Evolutionary conservation across 2,113 vertebrate species (phyloP), one percentile per base, ranked within the genome.

Genomic region (Antennarius striatus): DNA sequence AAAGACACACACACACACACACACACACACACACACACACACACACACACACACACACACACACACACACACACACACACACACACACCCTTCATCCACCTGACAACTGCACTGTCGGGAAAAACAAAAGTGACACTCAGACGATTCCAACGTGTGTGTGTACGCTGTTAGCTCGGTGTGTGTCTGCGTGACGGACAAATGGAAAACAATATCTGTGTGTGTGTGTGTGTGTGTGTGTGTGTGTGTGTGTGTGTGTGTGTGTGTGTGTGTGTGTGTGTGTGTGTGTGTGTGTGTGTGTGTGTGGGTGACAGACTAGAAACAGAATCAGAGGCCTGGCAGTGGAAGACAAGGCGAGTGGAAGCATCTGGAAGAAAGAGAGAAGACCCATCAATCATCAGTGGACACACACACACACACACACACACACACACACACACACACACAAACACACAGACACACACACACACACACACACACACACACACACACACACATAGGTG

Each of bases 151-250:
- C 5, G 0, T 53, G 56, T 47, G 71, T 57, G 42, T 60, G 56
- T 22, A 48, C 73, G 79, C 68, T 88, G 84, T 84, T 84, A 77
- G 52, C 30, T 0, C 40, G 2, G 58, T 76, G 76, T 63, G 71
- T 79, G 76, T 77, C 74, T 77, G 72, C 73, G 80, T 84, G 82
- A 79, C 79, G 79, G 82, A 82, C 52, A n/a, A 77, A 83, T 63
- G 75, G 67, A 58, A 77, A 71, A 60, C 65, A 62, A 72, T 77
- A 77, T 83, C 65, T 68, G 51, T 51, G 63, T 75, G 43, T 61
- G 17, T 56, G 66, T 61, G 59, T 14, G n/a, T 52, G 39, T 29
- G 15, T 61, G 49, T 57, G 61, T 71, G 65, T 74, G 71, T 68
- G 63, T 54, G 53, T 17, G 68, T 45, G 46, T 62, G 54, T 52